Evolutionary conservation across 2,888 invertebrate genomes (phyloP), one percentile per base, ranked within the genome.

Genomic region (Lysandra bellargus): DNA sequence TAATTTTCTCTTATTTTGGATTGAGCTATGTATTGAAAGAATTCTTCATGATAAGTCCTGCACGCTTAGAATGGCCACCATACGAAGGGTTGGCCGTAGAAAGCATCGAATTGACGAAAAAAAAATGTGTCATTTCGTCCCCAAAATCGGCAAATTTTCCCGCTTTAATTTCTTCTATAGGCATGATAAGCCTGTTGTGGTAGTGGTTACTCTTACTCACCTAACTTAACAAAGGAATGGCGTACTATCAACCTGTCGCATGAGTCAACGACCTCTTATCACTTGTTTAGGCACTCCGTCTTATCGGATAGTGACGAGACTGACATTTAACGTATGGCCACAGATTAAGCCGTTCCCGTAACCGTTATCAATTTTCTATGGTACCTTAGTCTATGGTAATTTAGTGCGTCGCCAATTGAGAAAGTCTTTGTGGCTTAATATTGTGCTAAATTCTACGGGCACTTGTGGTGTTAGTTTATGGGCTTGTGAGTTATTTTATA

Each of bases 251-350:
- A 69, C 69, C 69, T 69, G 69, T 33, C 23, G 17, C 57, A 12
- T 57, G 83, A 86, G 83, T 84, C 85, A 84, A 80, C 83, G 86
- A 84, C 82, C 85, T 80, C 81, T 84, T 86, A 86, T 86, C 86
- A 82, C 82, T 82, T 83, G 84, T 83, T 84, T 83, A 82, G 81
- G 81, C 82, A 83, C 84, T 84, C 82, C 80, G 81, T 75, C 80
- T 85, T 86, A 86, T 85, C 85, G 80, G 80, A 60, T 79, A 44
- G 75, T 82, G 84, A 84, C 82, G 82, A 82, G 82, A 80, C 81
- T 79, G 82, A 81, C 82, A 81, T 81, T 82, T 80, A 81, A 83
- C 80, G 82, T 74, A 80, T 69, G 72, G 77, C 60, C 64, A 80
- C 78, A 82, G 81, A 80, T 81, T 79, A 80, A 78, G 14, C 69